These are phyloP conservation scores for Amphibalanus amphitrite DNA, from an alignment of 1,140 invertebrate species.

Conservation along the genomic window DNA sequence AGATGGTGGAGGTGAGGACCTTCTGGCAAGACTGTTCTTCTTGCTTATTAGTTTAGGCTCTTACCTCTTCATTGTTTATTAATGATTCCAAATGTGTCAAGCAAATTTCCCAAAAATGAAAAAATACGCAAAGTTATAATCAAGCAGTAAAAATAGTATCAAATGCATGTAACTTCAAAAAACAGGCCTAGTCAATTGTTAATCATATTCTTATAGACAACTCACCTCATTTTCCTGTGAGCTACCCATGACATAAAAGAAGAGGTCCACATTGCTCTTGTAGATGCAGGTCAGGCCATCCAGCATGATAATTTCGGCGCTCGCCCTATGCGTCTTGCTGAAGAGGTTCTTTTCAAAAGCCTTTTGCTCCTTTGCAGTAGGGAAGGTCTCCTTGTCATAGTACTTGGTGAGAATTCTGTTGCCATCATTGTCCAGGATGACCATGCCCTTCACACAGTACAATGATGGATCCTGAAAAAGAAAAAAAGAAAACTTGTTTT, in stretches of 20 bases:
- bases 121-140: too few species aligned
- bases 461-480: slow-evolving; percentile 61
- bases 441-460: slow-evolving; percentile 86
- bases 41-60: too few species aligned
- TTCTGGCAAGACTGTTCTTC: too few species aligned
- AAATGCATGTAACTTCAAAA: too few species aligned
- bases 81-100: too few species aligned
- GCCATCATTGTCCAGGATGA: slow-evolving; percentile 94
- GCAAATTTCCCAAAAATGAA: too few species aligned
- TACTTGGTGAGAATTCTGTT: slow-evolving; percentile 93
- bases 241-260: slow-evolving; percentile 97
- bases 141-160: too few species aligned
- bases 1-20: too few species aligned
- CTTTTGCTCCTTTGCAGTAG: slow-evolving; percentile 86
- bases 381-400: slow-evolving; percentile 77
- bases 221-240: slow-evolving; percentile 88
- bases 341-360: slow-evolving; percentile 96
- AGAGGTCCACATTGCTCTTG: slow-evolving; percentile 91
- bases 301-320: slow-evolving; percentile 96
- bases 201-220: too few species aligned
- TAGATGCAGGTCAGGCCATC: slow-evolving; percentile 96
- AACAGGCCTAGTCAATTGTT: too few species aligned
- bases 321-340: slow-evolving; percentile 84
- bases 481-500: too few species aligned
- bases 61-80: too few species aligned